Evolutionary conservation across 2,797 vertebrate species (phyloP), one percentile per base, ranked within the genome.

Genomic region (Amniataba percoides): DNA sequence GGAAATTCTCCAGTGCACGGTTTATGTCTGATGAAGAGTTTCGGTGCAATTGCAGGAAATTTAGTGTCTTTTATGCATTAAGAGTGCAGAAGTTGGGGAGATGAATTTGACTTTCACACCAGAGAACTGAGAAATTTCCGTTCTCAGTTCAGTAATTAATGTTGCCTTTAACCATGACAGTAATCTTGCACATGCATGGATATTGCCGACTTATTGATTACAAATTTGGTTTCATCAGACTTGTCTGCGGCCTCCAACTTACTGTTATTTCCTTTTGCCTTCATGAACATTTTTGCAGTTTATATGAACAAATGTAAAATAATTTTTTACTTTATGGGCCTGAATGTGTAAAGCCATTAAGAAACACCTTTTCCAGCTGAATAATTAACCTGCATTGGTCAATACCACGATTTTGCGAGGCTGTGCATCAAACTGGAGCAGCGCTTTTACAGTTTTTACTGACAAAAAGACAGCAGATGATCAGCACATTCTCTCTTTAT

Each of bases 401-500:
- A 52, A 46, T 43, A 31, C 4, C 19, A 56, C 3, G 45, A n/a
- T 61, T 77, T 55, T 58, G 25, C 46, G 15, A 63, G 55, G 36
- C 23, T 75, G 16, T 36, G 15, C 13, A 34, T 63, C 19, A 56
- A 64, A 56, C 49, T 42, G 60, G 34, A 16, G 51, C 34, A 70
- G 31, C 40, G 56, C 73, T 59, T 74, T 74, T 31, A 65, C 18
- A 49, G 7, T 13, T 65, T 66, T 64, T 40, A 75, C 25, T 39
- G 31, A 68, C 31, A 68, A 52, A 71, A 67, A 68, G 23, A 55
- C 31, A 66, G 14, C 31, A 81, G 5, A 56, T 62, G 46, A 71
- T 56, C 49, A 69, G 34, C 56, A 61, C 27, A 71, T 73, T 67
- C 31, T 23, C 42, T 56, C 25, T 80, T 77, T 72, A 86, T 71